Conservation (phyloP, 1,140 invertebrate species). For the Leptoteleia sp. region DNA sequence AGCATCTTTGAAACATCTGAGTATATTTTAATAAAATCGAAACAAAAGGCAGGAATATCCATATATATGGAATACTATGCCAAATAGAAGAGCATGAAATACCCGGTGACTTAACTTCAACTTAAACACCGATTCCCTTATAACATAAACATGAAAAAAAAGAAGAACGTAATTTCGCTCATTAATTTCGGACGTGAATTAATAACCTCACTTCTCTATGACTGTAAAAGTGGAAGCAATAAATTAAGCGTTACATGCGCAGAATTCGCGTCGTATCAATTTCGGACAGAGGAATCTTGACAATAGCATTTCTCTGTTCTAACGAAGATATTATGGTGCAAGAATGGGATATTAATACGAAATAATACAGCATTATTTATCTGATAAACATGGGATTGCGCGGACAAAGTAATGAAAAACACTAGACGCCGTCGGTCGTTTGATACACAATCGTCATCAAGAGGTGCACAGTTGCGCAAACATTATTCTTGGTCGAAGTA, state of each 20-base stretch:
- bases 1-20: no score
- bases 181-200: no score
- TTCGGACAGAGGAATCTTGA: slow-evolving; percentile 27
- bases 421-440: slow-evolving; percentile 35
- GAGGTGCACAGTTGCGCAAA: slow-evolving; percentile 60
- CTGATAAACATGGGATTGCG: slow-evolving; percentile 19
- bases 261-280: slow-evolving; percentile 19
- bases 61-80: no score
- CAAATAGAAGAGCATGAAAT: no score
- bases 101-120: no score
- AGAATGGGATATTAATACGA: slow-evolving; percentile 20
- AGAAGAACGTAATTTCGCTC: no score
- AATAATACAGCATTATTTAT: slow-evolving; percentile 36
- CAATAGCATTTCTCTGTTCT: slow-evolving; percentile 8
- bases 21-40: no score
- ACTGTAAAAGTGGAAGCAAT: slow-evolving; percentile 23
- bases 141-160: no score
- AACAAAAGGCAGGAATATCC: no score
- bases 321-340: not conserved
- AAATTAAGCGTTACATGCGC: slow-evolving; percentile 10
- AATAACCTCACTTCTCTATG: no score
- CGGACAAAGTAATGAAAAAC: slow-evolving; percentile 36
- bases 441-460: slow-evolving; percentile 51
- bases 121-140: no score
- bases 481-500: slow-evolving; percentile 63